Evolutionary conservation across 2,888 invertebrate species (phyloP), one percentile per base, ranked within the genome.

Genomic region (Agapostemon virescens): DNA sequence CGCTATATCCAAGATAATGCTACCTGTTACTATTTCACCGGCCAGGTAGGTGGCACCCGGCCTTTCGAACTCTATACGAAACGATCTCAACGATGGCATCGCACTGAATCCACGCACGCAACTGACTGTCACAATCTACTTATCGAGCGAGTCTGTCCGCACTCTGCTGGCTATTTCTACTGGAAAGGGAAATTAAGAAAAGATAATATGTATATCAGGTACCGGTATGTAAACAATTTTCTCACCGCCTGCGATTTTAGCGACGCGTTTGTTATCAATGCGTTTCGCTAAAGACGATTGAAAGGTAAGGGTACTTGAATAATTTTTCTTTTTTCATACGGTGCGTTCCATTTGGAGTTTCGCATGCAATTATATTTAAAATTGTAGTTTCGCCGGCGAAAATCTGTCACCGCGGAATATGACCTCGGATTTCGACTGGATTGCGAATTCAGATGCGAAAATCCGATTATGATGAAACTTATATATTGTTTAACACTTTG

Each of bases 21-120:
- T 64, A 2, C 89, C 89, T 9, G 61, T 70, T 15, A 89, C 86
- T 1, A n/a, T 23, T n/a, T 89, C 89, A 13, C 88, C 88, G 1
- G 86, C 66, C 9, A 61, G 0, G 42, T 84, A 89, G 20, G 82
- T 85, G 4, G 84, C 83, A 42, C 61, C 67, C 2, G 75, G 40
- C 2, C 75, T 77, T 2, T 87, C 86, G 49, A 87, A 87, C 26
- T 75, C 67, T 2, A 89, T 49, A 26, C 78, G 74, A 20, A 89
- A 89, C 9, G 70, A 63, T 11, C 20, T 74, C 23, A 88, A 45
- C 52, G 85, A 83, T n/a, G 84, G 36, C 88, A 88, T 88, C 45
- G 17, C 36, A 52, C n/a, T 33, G 20, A 20, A 0, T 2, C 15
- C 1, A 15, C 13, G 7, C 5, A 33, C n/a, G 6, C 5, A 30